Evolutionary conservation across 2,888 invertebrate species (phyloP).

Genomic region (Protonemura montana): DNA sequence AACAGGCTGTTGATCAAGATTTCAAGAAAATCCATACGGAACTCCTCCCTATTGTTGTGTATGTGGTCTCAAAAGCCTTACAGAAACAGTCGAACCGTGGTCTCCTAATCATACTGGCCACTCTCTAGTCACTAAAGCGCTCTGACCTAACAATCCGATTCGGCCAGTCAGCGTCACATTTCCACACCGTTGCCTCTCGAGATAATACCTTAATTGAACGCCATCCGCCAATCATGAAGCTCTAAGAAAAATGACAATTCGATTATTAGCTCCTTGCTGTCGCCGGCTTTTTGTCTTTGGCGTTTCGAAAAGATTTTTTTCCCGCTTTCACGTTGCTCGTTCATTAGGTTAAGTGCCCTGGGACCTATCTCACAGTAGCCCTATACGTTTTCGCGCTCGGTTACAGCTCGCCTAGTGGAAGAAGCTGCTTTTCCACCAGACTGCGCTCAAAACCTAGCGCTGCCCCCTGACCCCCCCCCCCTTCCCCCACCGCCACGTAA

Average conservation of each 20-base stretch:
- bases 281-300: neutral
- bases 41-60: too few relatives aligned
- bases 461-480: neutral
- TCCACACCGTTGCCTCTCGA: neutral
- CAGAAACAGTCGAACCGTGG: too few relatives aligned
- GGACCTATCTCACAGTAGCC: neutral
- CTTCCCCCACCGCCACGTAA: too few relatives aligned
- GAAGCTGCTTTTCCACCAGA: neutral
- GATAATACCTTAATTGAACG: neutral
- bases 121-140: neutral
- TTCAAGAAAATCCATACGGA: too few relatives aligned
- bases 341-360: conserved; percentile 12
- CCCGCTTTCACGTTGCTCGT: neutral
- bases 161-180: neutral
- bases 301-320: neutral
- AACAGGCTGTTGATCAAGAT: too few relatives aligned
- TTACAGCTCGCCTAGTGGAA: neutral
- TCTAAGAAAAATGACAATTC: neutral
- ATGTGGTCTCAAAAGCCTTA: too few relatives aligned
- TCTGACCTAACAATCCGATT: neutral
- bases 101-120: too few relatives aligned
- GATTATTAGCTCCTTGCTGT: neutral
- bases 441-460: neutral
- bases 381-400: neutral
- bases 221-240: neutral